Evolutionary conservation across 92 coral and sea anemone species (phyloP), one percentile per base, ranked within the genome.

Genomic region (Chrysogorgia sp.): DNA sequence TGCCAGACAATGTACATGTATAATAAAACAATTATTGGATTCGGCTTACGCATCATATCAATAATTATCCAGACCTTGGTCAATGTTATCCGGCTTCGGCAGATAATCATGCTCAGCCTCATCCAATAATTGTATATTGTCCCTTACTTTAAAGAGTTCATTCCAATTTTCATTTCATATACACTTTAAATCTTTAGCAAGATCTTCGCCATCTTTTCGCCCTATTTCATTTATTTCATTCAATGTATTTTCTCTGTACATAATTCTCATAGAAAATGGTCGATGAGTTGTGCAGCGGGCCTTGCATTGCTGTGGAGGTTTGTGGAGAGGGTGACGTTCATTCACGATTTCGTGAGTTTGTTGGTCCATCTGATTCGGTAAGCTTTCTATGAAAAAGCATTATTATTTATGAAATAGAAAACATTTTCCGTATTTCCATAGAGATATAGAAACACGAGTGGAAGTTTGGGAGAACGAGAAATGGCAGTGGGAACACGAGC

Each of bases 341-440:
- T 0, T 81, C 79, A 60, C 59, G 80, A 12, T 93, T 93, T 83
- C 86, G 97, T 28, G 91, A 90, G 30, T 93, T 90, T 82, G 97
- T 93, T 50, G 97, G 97, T n/a, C 96, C 96, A 13, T 60, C 90
- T 29, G 97, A 93, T 68, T 93, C 97, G 21, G 97, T 92, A 87
- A 86, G 91, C 81, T 24, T 34, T 23, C 40, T 25, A 14, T 22
- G n/a, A 56, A 63, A 33, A 50, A 7, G 0, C n/a, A 37, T 4
- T 4, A 4, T 12, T 12, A 37, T 4, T 37, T 37, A 37, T 4
- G 5, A 5, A 4, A 37, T 19, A 61, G 15, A n/a, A 0, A 61
- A n/a, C 33, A 37, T 37, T 37, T 4, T 37, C 12, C 4, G 4
- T 37, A 48, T 22, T 48, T 7, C 9, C 0, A 40, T 37, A 17